Percentiles rank a stretch among this genome's conserved stretches.
Conservation (phyloP, 2,888 invertebrate genomes). For the Ornithoptera alexandrae region DNA sequence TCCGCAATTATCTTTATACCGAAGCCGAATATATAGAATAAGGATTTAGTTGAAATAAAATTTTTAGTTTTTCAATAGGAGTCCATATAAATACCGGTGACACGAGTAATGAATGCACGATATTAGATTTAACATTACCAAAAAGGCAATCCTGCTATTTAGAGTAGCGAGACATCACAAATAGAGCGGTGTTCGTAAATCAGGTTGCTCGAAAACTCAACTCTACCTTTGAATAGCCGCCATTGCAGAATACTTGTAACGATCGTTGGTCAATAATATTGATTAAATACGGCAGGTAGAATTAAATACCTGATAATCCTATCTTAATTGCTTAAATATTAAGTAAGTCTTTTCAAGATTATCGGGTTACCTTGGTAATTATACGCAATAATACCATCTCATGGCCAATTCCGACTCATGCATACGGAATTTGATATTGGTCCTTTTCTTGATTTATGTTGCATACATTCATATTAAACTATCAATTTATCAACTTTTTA, state of each 20-base stretch:
- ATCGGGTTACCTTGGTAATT: constrained; percentile 18
- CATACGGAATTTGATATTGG: constrained; percentile 9
- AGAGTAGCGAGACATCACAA: constrained; percentile 48
- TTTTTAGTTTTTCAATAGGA: neutral
- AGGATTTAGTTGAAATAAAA: neutral
- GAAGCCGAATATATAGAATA: neutral
- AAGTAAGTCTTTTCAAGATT: constrained; percentile 10
- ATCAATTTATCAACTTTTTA: constrained; percentile 9
- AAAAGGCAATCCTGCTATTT: constrained; percentile 64
- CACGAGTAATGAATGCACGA: constrained; percentile 53
- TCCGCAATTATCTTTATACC: constrained; percentile 8
- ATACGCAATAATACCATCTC: constrained; percentile 24
- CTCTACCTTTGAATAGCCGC: constrained; percentile 54
- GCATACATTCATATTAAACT: neutral
- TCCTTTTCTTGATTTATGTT: constrained; percentile 17
- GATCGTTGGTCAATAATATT: constrained; percentile 32
- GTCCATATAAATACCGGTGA: neutral
- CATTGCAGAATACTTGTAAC: constrained; percentile 42
- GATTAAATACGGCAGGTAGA: constrained; percentile 27
- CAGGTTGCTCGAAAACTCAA: constrained; percentile 70
- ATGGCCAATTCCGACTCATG: constrained; percentile 14
- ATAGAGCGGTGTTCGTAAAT: constrained; percentile 63
- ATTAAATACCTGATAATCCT: constrained; percentile 25
- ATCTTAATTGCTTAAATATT: constrained; percentile 24
- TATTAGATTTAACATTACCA: constrained; percentile 64